These are phyloP conservation scores for Hypercompe scribonia DNA, from an alignment of 2,888 invertebrate species.

Conservation along the genomic window DNA sequence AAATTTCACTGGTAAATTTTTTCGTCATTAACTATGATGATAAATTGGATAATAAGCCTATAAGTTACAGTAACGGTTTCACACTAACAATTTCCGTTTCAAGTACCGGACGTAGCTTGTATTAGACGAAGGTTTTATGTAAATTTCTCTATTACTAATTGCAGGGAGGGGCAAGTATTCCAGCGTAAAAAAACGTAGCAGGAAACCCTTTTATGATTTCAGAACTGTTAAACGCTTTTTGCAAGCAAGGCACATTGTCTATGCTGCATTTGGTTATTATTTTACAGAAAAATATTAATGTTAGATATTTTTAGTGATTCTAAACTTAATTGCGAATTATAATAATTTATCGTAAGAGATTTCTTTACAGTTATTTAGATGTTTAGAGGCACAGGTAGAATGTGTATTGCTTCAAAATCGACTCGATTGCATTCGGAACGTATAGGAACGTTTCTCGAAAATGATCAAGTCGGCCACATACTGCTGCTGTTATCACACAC, in stretches of 20 bases:
- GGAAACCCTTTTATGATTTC: not conserved
- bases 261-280: not conserved
- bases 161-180: not conserved
- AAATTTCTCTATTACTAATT: constrained; percentile 6
- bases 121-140: constrained; percentile 5
- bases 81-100: not conserved
- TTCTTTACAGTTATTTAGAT: too few relatives aligned
- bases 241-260: not conserved
- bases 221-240: not conserved
- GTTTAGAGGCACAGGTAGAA: too few relatives aligned
- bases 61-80: not conserved
- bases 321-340: not conserved
- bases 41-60: not conserved
- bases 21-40: too few relatives aligned
- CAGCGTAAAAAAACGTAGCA: not conserved
- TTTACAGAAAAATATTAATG: not conserved
- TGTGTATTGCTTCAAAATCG: too few relatives aligned
- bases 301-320: not conserved
- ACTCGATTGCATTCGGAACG: too few relatives aligned
- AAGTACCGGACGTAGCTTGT: constrained; percentile 6
- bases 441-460: too few relatives aligned
- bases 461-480: too few relatives aligned
- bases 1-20: not conserved
- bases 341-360: too few relatives aligned
- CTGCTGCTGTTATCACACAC: too few relatives aligned